Percentiles rank a stretch among this genome's conserved stretches.
phyloP scores from a whole-genome alignment of 1,140 invertebrate species.

The Euwallacea fornicatus region DNA sequence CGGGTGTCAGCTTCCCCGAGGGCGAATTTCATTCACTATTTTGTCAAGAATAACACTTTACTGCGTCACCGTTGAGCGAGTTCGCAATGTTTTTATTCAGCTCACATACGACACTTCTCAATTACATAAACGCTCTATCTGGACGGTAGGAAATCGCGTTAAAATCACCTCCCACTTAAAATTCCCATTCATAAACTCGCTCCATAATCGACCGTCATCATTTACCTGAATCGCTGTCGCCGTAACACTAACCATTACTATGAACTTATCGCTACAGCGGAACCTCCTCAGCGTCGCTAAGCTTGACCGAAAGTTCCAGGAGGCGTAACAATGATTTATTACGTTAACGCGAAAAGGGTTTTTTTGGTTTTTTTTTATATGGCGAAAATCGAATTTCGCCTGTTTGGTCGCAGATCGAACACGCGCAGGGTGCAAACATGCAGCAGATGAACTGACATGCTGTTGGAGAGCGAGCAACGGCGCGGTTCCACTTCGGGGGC shows the following conservation, averaged over 20 bases:
- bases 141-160: background rate
- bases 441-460: constrained; percentile 17
- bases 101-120: too few relatives aligned
- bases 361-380: constrained; percentile 3
- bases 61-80: too few relatives aligned
- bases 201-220: background rate
- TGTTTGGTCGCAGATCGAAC: background rate
- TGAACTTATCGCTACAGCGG: background rate
- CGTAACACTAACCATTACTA: background rate
- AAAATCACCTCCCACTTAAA: too few relatives aligned
- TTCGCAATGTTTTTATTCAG: too few relatives aligned
- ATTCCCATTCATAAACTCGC: background rate
- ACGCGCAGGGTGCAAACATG: constrained; percentile 16
- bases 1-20: too few relatives aligned
- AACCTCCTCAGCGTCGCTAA: background rate
- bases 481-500: background rate
- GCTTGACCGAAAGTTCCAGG: constrained; percentile 1
- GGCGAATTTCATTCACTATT: too few relatives aligned
- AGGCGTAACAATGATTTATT: background rate
- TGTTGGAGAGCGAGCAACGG: background rate
- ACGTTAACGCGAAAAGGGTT: background rate
- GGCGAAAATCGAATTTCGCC: constrained; percentile 7
- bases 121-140: too few relatives aligned
- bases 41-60: too few relatives aligned
- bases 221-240: constrained; percentile 9